Evolutionary conservation across 2,797 vertebrate species (phyloP).

Genomic region (Melanotaenia trifasciata): DNA sequence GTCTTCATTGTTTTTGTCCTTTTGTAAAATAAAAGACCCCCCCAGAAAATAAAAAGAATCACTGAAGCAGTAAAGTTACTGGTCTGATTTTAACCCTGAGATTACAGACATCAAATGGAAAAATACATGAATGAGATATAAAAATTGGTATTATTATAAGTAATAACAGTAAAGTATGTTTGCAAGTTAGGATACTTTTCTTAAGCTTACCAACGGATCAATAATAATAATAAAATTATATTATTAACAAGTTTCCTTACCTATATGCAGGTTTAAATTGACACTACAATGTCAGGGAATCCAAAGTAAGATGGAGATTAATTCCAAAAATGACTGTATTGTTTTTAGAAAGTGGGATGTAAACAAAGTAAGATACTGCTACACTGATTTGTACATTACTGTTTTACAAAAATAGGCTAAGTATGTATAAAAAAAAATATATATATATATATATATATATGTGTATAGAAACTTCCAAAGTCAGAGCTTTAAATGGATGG

Average conservation of each 20-base stretch:
- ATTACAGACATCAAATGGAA: slow-evolving; percentile 26
- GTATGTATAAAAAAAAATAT: background rate
- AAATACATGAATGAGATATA: slow-evolving; percentile 8
- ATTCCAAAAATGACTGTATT: too few relatives aligned
- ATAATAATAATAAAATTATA: slow-evolving; percentile 18
- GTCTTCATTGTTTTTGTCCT: background rate
- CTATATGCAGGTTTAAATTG: background rate
- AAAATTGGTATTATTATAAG: background rate
- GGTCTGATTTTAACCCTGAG: slow-evolving; percentile 62
- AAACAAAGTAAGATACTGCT: too few relatives aligned
- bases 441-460: too few relatives aligned
- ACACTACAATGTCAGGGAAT: background rate
- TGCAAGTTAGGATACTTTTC: slow-evolving; percentile 16
- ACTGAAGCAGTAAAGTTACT: slow-evolving; percentile 28
- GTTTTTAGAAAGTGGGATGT: too few relatives aligned
- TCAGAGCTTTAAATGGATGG: slow-evolving; percentile 5
- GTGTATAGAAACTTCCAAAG: slow-evolving; percentile 13
- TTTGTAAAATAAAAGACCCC: slow-evolving; percentile 9
- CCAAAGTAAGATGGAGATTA: background rate
- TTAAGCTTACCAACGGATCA: slow-evolving; percentile 17
- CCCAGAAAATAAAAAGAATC: background rate
- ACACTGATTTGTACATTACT: too few relatives aligned
- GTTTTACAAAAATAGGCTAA: background rate
- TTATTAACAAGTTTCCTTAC: slow-evolving; percentile 2
- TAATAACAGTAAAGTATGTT: background rate